phyloP scores from a whole-genome alignment of 2,888 invertebrate genomes.

The Escarpia spicata region DNA sequence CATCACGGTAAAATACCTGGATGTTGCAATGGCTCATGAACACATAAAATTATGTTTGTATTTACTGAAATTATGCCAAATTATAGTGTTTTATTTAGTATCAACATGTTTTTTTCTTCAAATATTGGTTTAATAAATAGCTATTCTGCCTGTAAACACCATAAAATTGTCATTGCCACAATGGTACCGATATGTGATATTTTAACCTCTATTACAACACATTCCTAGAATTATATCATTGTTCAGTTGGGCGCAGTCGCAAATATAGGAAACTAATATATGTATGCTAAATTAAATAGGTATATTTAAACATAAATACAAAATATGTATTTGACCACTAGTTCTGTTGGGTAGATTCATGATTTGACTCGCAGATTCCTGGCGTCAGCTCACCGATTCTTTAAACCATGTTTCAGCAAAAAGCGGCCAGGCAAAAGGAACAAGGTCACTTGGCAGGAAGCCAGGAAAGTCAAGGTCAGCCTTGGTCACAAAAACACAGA shows the following conservation, averaged over 20 bases:
- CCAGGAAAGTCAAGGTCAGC: constrained; percentile 27
- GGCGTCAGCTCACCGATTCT: background rate
- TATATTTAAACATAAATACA: too few species aligned
- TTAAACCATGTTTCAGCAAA: background rate
- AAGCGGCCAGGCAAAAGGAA: background rate
- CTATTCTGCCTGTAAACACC: background rate
- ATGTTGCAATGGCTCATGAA: background rate
- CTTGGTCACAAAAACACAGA: background rate
- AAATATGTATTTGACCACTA: background rate
- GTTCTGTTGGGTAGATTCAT: background rate
- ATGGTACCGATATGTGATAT: background rate
- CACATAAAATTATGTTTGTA: background rate
- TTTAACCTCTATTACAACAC: background rate
- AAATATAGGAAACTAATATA: too few species aligned
- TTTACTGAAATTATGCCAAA: background rate
- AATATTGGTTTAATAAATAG: background rate
- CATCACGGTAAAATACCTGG: background rate
- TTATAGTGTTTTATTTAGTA: background rate
- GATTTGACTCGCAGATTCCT: background rate
- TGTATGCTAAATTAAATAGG: too few species aligned
- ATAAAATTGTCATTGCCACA: background rate
- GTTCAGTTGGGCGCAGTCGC: too few species aligned
- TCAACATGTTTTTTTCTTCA: background rate
- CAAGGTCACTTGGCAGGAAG: background rate
- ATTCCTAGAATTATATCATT: too few species aligned